Percentiles rank a stretch among this genome's conserved stretches.
These are phyloP conservation scores for Magallana ariakensis DNA, from an alignment of 1,140 invertebrate genomes.

Conservation along the genomic window DNA sequence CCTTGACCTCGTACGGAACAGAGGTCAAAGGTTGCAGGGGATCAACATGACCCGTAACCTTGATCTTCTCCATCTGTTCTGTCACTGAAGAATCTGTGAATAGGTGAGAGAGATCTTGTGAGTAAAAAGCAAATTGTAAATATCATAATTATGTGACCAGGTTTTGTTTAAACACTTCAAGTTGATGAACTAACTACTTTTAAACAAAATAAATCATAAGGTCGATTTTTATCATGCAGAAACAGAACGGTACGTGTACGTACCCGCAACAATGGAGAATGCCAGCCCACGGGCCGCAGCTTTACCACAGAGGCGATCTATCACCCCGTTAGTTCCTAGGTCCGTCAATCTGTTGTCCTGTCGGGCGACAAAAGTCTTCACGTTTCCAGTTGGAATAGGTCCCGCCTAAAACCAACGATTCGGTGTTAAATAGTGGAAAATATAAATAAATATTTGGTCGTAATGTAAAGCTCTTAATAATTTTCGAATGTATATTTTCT, in stretches of 20 bases:
- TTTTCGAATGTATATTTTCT: no score
- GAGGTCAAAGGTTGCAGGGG: slow-evolving; percentile 10
- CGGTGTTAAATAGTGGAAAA: no score
- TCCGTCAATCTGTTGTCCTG: slow-evolving; percentile 6
- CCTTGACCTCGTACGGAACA: not conserved
- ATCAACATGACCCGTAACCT: not conserved
- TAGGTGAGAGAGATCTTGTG: not conserved
- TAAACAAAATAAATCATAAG: no score
- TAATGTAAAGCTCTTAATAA: no score
- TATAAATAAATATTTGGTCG: no score
- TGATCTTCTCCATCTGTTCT: not conserved
- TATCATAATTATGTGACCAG: no score
- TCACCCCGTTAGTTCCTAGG: not conserved
- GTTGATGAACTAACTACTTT: no score
- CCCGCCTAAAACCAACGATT: slow-evolving; percentile 2
- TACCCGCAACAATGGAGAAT: not conserved
- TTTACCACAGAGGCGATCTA: not conserved
- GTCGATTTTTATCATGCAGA: no score
- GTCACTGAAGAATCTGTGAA: slow-evolving; percentile 10
- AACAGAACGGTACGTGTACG: not conserved
- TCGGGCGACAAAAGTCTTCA: slow-evolving; percentile 11
- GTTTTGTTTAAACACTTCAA: no score
- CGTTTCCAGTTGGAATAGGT: not conserved
- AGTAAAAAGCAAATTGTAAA: no score
- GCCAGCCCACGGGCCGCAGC: not conserved